Evolutionary conservation across 2,888 invertebrate species (phyloP).

Genomic region (Polyommatus icarus): DNA sequence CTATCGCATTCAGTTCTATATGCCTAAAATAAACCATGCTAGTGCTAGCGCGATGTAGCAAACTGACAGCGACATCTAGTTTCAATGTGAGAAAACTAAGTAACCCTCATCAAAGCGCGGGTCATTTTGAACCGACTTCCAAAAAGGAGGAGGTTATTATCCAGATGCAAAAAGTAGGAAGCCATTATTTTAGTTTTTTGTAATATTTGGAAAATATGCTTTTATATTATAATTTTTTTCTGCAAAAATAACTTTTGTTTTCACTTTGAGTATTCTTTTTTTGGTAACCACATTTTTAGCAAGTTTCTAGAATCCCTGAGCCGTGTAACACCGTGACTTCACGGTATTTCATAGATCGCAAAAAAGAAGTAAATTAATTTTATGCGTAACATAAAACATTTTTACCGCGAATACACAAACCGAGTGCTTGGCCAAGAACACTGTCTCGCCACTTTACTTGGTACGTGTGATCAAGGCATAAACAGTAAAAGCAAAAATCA

Average conservation of each 20-base stretch:
- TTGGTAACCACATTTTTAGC: not conserved
- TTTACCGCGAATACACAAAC: not conserved
- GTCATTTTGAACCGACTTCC: too few species aligned
- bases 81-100: not conserved
- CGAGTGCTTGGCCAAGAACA: too few species aligned
- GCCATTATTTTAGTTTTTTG: not conserved
- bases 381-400: not conserved
- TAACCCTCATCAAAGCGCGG: not conserved
- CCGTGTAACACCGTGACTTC: not conserved
- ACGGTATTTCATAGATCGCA: not conserved
- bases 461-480: too few species aligned
- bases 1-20: not conserved
- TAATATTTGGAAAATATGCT: not conserved
- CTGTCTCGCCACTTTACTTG: too few species aligned
- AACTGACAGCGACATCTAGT: slow-evolving; percentile 43
- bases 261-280: too few species aligned
- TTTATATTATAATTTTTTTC: too few species aligned
- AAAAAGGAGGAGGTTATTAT: too few species aligned
- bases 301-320: not conserved
- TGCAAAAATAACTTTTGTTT: too few species aligned
- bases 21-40: not conserved
- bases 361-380: not conserved
- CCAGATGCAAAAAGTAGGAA: not conserved
- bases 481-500: too few species aligned
- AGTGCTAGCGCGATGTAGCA: slow-evolving; percentile 43